A percentile compares a stretch with the other conserved stretches of the same genome.
Conservation (phyloP, 1,140 invertebrate species). For the Drosophila watanabei region DNA sequence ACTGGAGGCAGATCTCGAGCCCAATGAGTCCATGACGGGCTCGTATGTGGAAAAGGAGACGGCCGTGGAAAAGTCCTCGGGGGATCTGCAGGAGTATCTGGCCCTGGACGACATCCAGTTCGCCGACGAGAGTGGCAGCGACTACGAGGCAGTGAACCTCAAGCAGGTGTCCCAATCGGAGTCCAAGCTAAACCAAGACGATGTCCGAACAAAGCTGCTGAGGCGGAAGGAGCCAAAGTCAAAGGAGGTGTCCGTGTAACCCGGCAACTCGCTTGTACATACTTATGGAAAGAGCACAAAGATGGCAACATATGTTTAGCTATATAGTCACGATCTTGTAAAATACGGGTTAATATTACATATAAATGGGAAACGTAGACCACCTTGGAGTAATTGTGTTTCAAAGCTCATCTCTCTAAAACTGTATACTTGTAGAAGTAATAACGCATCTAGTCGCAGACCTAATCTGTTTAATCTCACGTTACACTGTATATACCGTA, state of each 20-base stretch:
- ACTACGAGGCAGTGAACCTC: conserved; percentile 68
- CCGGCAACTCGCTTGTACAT: conserved; percentile 49
- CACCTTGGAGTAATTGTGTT: conserved; percentile 41
- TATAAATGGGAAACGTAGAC: conserved; percentile 43
- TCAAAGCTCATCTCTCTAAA: conserved; percentile 24
- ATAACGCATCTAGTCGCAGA: conserved; percentile 27
- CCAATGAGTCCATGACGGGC: conserved; percentile 70
- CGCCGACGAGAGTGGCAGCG: conserved; percentile 86
- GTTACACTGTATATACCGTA: conserved; percentile 38
- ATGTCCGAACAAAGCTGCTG: conserved; percentile 6
- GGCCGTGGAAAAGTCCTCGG: conserved; percentile 85
- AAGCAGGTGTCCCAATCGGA: conserved; percentile 39
- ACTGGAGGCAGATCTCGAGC: conserved; percentile 42
- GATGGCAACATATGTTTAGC: conserved; percentile 9
- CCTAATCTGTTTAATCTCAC: conserved; percentile 40
- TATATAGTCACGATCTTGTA: conserved; percentile 25
- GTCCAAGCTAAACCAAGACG: conserved; percentile 23
- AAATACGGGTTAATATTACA: conserved; percentile 42
- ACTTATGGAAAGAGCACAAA: conserved; percentile 28
- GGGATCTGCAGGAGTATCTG: conserved; percentile 78
- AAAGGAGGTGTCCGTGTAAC: conserved; percentile 63
- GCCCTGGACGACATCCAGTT: conserved; percentile 86
- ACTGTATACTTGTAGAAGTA: conserved; percentile 25
- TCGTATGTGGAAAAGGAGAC: conserved; percentile 86
- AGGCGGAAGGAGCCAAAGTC: conserved; percentile 29